Evolutionary conservation across 2,113 vertebrate genomes (phyloP), one percentile per base, ranked within the genome.

Genomic region (Ceyx cyanopectus): DNA sequence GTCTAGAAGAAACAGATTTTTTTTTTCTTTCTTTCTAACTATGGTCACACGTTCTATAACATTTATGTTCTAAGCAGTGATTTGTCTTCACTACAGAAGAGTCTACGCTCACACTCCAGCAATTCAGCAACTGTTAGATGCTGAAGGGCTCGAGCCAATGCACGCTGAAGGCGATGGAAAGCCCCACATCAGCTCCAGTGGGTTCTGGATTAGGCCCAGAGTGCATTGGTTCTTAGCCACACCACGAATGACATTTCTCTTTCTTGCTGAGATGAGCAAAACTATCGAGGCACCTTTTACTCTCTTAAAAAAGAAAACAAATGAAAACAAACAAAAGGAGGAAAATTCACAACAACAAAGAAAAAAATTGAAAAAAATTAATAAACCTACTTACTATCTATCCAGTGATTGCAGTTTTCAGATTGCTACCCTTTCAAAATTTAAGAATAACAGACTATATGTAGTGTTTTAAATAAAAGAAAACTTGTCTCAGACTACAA

Each of bases 401-500:
- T 98, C 97, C 98, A 98, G 98, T 98, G 97, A 98, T 94, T 95
- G 94, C 1, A 2, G 82, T 96, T 96, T 96, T 93, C 87, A 90
- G 94, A 93, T 90, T 91, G 82, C 89, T 95, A 97, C 83, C 75
- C 90, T 96, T 96, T 93, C 92, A 96, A 46, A 95, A 94, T 80
- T 85, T 88, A 94, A 87, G 81, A 92, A 82, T 89, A 95, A 61
- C 73, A 96, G 86, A 95, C 81, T 97, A 93, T 92, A 93, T 7
- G 95, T 98, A 98, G 97, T 98, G 98, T 98, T 97, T 98, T 97
- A 97, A 96, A 95, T 83, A 96, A 96, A 94, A 92, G 63, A 68
- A 97, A 98, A 97, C 91, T 93, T 96, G 96, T 89, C 90, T 88
- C 23, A 8, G 93, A 95, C 96, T 97, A 97, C 98, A 97, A 97